Conservation (phyloP, 2,888 invertebrate genomes). For the Penaeus monodon region DNA sequence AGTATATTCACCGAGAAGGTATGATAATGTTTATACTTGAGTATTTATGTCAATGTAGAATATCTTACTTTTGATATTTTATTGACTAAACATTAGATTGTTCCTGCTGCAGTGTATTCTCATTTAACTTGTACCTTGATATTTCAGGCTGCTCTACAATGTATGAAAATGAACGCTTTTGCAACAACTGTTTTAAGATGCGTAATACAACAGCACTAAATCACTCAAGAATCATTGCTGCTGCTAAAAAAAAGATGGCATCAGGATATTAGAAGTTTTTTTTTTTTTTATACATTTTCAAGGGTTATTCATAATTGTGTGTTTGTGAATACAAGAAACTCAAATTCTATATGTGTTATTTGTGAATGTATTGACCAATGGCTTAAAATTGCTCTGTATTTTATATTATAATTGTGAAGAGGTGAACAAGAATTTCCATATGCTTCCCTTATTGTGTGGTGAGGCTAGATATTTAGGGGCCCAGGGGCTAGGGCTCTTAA, state of each 20-base stretch:
- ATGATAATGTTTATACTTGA: neutral
- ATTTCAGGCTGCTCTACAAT: conserved; percentile 56
- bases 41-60: neutral
- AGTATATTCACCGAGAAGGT: conserved; percentile 62
- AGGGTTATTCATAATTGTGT: too few species aligned
- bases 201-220: conserved; percentile 61
- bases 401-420: too few species aligned
- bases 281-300: neutral
- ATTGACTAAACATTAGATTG: neutral
- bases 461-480: too few species aligned
- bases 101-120: neutral
- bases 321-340: too few species aligned
- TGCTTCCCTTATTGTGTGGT: too few species aligned
- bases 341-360: too few species aligned
- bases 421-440: too few species aligned
- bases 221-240: conserved; percentile 63
- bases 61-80: neutral
- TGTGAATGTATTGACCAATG: too few species aligned
- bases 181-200: conserved; percentile 61
- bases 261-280: conserved; percentile 55
- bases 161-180: conserved; percentile 60
- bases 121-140: neutral
- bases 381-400: too few species aligned
- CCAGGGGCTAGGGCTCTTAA: too few species aligned
- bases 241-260: conserved; percentile 65